Evolutionary conservation across 1,140 invertebrate species (phyloP), one percentile per base, ranked within the genome.

Genomic region (Sarcophaga peregrina): DNA sequence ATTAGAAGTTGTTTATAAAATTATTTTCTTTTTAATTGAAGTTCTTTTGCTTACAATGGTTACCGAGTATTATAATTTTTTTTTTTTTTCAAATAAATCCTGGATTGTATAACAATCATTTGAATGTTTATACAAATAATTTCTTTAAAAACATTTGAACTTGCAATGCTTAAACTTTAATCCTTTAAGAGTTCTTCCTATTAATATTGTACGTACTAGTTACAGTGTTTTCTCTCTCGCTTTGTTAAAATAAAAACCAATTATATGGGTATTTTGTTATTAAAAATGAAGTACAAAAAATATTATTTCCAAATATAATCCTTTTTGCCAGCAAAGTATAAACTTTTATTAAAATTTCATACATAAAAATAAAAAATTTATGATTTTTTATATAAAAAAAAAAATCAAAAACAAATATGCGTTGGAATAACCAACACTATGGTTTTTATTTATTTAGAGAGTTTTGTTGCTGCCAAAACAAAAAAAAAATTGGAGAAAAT

Each of bases 281-380:
- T 13, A 37, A 37, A 37, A 37, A 37, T 37, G 4, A 37, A 37
- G 4, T 2, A 37, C 1, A 5, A 68, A 0, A 68, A 68, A 68
- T 20, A 68, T 68, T 20, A 20, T 68, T 68, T 20, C 17, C 62
- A 68, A 20, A 68, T 68, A 68, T 68, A 68, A 68, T 68, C 62
- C 62, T 58, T 68, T 20, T 68, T 68, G 17, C n/a, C 62, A 68
- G 62, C 58, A 68, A 68, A 68, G 17, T 15, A 58, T 68, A 68
- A 68, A 68, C 62, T 25, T 68, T 68, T 68, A 68, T 68, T 68
- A 68, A 68, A 68, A 68, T 68, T 68, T 68, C 62, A 68, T 68
- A 62, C 25, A 37, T 37, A 1, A 37, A 2, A 37, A 37, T 37
- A 37, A 37, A 37, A 37, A 37, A 68, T 68, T 68, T 20, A 20